Evolutionary conservation across 2,888 invertebrate genomes (phyloP).

Genomic region (Athetis lepigone): DNA sequence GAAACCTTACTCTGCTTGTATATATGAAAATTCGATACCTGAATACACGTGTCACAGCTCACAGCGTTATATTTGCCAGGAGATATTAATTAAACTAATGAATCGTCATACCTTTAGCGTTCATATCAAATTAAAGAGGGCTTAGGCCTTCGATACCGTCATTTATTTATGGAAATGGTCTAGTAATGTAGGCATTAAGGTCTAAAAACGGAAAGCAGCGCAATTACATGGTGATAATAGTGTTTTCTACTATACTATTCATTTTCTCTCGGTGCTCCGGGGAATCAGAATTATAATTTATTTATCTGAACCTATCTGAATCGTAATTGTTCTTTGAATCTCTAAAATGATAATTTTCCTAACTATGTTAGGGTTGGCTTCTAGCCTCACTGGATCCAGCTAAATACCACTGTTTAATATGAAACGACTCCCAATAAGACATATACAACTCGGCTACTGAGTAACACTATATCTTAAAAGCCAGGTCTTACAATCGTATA

Average conservation of each 20-base stretch:
- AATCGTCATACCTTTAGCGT: constrained; percentile 22
- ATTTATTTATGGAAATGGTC: constrained; percentile 24
- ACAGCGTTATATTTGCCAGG: not conserved
- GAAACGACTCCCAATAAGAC: no score
- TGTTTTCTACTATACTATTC: constrained; percentile 1
- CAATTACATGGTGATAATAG: not conserved
- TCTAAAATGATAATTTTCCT: no score
- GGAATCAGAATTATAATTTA: no score
- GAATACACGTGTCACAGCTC: not conserved
- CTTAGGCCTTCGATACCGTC: constrained; percentile 16
- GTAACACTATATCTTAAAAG: no score
- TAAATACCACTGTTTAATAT: no score
- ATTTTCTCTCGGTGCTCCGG: not conserved
- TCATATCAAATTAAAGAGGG: constrained; percentile 31
- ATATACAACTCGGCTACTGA: no score
- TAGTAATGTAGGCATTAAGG: not conserved
- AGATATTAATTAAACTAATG: constrained; percentile 37
- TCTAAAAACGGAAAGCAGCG: not conserved
- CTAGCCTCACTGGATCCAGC: no score
- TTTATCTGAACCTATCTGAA: no score
- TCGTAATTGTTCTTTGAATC: not conserved
- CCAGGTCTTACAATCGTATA: no score
- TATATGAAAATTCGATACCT: no score
- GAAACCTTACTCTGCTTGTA: no score
- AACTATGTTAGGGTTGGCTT: no score